Conservation (phyloP, 1,140 invertebrate species). For the Polyergus mexicanus region DNA sequence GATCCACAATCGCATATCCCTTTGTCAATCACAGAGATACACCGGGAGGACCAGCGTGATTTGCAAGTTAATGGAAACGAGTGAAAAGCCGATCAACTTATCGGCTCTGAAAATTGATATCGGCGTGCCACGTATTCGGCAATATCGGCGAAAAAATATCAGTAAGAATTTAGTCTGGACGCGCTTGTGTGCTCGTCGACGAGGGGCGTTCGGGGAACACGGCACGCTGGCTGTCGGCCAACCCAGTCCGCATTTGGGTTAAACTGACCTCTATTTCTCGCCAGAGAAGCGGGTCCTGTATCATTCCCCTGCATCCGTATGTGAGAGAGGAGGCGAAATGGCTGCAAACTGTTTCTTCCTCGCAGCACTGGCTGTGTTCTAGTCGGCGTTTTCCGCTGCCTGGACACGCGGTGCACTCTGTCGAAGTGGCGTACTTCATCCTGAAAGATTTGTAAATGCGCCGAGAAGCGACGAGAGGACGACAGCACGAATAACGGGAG, state of each 20-base stretch:
- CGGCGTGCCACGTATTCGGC: slow-evolving; percentile 33
- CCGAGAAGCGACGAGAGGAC: background rate
- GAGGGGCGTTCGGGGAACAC: slow-evolving; percentile 75
- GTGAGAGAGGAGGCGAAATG: background rate
- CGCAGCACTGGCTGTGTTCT: background rate
- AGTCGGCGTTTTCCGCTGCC: background rate
- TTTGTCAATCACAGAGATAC: slow-evolving; percentile 2
- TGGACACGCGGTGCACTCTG: slow-evolving; percentile 29
- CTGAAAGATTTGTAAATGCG: slow-evolving; percentile 41
- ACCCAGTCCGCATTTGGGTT: slow-evolving; percentile 81
- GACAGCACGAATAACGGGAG: background rate
- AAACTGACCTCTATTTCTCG: slow-evolving; percentile 66
- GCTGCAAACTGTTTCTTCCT: background rate
- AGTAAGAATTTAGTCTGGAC: slow-evolving; percentile 62
- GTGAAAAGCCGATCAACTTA: slow-evolving; percentile 74
- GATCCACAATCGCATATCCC: background rate
- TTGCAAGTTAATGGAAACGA: slow-evolving; percentile 48
- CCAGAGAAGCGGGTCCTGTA: background rate
- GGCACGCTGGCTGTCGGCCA: slow-evolving; percentile 80
- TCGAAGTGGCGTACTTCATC: slow-evolving; percentile 32
- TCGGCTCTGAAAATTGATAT: slow-evolving; percentile 76
- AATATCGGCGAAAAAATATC: slow-evolving; percentile 67
- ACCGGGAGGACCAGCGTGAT: background rate
- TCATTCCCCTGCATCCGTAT: background rate
- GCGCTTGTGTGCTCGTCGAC: slow-evolving; percentile 32